Conservation (phyloP, 1,140 invertebrate genomes). For the Zelostemma sp. region DNA sequence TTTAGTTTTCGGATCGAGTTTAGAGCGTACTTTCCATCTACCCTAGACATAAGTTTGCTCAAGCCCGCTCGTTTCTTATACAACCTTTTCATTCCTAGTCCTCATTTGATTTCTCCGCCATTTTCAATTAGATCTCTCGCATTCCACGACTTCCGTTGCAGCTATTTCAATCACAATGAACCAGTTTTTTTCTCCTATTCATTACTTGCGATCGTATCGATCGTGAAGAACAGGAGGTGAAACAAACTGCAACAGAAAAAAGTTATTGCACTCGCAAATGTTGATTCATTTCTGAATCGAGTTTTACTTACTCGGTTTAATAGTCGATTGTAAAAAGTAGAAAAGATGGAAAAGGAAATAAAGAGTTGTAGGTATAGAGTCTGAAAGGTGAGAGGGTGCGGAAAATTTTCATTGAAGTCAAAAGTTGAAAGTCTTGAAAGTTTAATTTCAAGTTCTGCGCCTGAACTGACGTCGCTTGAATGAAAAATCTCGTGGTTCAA, state of each 20-base stretch:
- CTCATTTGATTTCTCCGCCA: conserved; percentile 18
- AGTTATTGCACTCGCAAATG: neutral
- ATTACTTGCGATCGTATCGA: neutral
- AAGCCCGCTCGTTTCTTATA: conserved; percentile 54
- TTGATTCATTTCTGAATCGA: conserved; percentile 32
- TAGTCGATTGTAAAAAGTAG: conserved; percentile 43
- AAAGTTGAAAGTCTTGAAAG: conserved; percentile 61
- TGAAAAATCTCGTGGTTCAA: conserved; percentile 55
- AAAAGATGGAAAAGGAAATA: conserved; percentile 30
- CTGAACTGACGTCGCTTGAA: conserved; percentile 52
- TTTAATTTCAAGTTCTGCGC: conserved; percentile 57
- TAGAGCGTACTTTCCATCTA: conserved; percentile 60
- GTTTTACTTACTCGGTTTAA: conserved; percentile 30
- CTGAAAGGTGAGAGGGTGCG: conserved; percentile 24
- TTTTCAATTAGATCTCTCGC: conserved; percentile 4
- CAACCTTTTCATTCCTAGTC: conserved; percentile 14
- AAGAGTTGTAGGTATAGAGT: conserved; percentile 11
- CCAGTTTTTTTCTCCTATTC: neutral
- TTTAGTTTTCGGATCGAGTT: conserved; percentile 56
- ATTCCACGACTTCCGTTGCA: neutral
- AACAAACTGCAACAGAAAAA: neutral
- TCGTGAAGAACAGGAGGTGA: neutral
- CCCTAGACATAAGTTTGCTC: conserved; percentile 59
- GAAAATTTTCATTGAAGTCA: conserved; percentile 60
- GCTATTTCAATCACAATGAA: neutral